A percentile compares a stretch with the other conserved stretches of the same genome.
Evolutionary conservation across 2,797 vertebrate species (phyloP).

Genomic region (Sebastes variabilis): DNA sequence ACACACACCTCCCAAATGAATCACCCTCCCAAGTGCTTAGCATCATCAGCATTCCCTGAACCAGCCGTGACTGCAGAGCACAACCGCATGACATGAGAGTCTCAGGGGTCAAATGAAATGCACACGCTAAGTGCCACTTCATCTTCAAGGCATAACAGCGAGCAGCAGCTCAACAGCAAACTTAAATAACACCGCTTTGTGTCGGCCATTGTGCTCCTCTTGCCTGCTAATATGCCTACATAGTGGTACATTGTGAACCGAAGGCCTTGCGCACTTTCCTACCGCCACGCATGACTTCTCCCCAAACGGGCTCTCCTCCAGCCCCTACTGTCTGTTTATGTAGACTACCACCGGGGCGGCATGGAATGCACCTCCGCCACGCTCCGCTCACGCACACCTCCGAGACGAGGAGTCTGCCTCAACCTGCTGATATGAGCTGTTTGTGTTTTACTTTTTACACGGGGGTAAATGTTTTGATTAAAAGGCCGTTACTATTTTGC

Average conservation of each 20-base stretch:
- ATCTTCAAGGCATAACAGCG: slow-evolving; percentile 70
- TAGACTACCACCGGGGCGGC: slow-evolving; percentile 64
- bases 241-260: slow-evolving; percentile 46
- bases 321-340: slow-evolving; percentile 64
- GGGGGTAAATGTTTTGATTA: slow-evolving; percentile 83
- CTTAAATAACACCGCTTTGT: slow-evolving; percentile 34
- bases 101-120: slow-evolving; percentile 75
- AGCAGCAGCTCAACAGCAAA: slow-evolving; percentile 59
- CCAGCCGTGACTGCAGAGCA: slow-evolving; percentile 55
- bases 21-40: slow-evolving; percentile 58
- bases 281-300: slow-evolving; percentile 64
- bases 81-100: slow-evolving; percentile 60
- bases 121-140: slow-evolving; percentile 73
- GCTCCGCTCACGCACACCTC: slow-evolving; percentile 54
- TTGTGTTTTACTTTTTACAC: slow-evolving; percentile 70
- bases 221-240: slow-evolving; percentile 22
- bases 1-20: slow-evolving; percentile 53
- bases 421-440: slow-evolving; percentile 75
- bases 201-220: slow-evolving; percentile 50
- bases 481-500: slow-evolving; percentile 82
- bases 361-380: slow-evolving; percentile 67
- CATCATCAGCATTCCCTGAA: slow-evolving; percentile 66
- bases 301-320: slow-evolving; percentile 60
- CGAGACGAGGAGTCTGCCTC: slow-evolving; percentile 66
- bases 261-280: slow-evolving; percentile 52